Evolutionary conservation across 2,113 vertebrate species (phyloP).

Genomic region (Craseonycteris thonglongyai): DNA sequence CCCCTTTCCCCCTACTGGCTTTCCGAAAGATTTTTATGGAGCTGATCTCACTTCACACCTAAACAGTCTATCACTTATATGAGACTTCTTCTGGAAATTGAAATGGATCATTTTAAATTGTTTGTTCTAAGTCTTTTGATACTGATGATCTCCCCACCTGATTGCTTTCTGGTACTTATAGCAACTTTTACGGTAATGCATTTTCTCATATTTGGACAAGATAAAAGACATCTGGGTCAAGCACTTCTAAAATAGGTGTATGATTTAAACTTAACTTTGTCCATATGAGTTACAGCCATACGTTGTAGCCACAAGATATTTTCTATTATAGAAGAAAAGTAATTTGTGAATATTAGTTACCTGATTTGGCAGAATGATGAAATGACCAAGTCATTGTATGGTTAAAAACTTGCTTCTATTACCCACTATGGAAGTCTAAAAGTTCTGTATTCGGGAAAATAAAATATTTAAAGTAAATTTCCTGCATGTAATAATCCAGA

Average conservation of each 20-base stretch:
- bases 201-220: neutral
- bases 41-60: neutral
- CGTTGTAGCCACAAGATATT: neutral
- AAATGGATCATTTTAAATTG: neutral
- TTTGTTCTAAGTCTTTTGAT: neutral
- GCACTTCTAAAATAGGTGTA: neutral
- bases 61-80: neutral
- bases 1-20: neutral
- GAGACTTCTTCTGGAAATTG: neutral
- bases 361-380: neutral
- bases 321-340: neutral
- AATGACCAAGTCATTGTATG: neutral
- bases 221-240: neutral
- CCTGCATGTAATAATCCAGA: neutral
- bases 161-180: neutral
- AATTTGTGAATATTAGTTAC: neutral
- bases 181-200: neutral
- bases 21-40: neutral
- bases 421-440: neutral
- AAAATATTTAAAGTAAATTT: neutral
- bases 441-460: neutral
- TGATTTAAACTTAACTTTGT: neutral
- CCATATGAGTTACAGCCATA: neutral
- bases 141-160: neutral
- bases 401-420: neutral